phyloP scores from a whole-genome alignment of 1,140 invertebrate genomes.

The Trachymyrmex cornetzi region DNA sequence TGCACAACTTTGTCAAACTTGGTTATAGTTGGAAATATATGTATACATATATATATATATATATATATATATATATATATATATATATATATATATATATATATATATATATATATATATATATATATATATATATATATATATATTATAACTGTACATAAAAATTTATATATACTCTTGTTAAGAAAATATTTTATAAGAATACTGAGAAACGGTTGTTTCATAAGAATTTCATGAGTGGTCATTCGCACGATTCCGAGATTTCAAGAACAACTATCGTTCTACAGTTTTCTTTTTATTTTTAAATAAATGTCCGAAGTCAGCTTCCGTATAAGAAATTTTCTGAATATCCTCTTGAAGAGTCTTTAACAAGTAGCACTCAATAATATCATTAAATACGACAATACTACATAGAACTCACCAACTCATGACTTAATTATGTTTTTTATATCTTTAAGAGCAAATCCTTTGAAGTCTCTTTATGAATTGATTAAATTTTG shows the following conservation, averaged over 20 bases:
- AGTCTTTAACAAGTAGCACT: not conserved
- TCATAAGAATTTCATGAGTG: not conserved
- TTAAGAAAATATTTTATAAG: not conserved
- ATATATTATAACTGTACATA: not conserved
- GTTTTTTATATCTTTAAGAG: conserved; percentile 36
- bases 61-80: not conserved
- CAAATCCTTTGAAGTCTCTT: conserved; percentile 27
- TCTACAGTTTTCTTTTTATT: not conserved
- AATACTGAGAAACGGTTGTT: not conserved
- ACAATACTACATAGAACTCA: conserved; percentile 4
- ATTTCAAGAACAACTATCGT: not conserved
- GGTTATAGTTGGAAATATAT: not conserved
- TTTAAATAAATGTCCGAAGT: not conserved
- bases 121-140: too few species aligned
- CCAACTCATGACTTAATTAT: conserved; percentile 22
- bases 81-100: too few species aligned
- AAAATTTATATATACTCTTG: not conserved
- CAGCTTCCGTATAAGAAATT: conserved; percentile 7
- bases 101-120: too few species aligned
- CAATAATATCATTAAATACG: not conserved
- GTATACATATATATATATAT: not conserved
- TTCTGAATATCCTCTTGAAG: not conserved
- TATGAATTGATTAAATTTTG: not conserved
- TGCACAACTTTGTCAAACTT: conserved; percentile 23
- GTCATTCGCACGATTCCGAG: not conserved